A percentile compares a stretch with the other conserved stretches of the same genome.
phyloP scores from a whole-genome alignment of 2,113 vertebrate species.

The Tragelaphus strepsiceros region DNA sequence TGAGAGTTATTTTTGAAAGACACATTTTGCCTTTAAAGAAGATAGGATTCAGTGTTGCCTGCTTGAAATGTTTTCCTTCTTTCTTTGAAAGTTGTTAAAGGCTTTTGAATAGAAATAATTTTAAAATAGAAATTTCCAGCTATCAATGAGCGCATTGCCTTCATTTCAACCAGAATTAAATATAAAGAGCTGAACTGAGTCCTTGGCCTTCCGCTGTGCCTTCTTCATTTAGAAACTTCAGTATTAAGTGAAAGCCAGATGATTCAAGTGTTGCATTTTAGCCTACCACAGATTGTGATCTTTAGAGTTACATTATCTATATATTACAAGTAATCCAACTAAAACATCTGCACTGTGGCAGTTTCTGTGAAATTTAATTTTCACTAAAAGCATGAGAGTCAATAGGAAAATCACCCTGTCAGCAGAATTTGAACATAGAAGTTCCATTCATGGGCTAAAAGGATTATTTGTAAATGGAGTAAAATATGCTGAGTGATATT shows the following conservation, averaged over 20 bases:
- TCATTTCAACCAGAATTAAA: slow-evolving; percentile 19
- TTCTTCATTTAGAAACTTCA: slow-evolving; percentile 28
- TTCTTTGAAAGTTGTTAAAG: slow-evolving; percentile 26
- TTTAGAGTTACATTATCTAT: slow-evolving; percentile 52
- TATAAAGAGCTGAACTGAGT: background rate
- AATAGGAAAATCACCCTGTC: slow-evolving; percentile 67
- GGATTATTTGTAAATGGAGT: slow-evolving; percentile 46
- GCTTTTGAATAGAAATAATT: background rate
- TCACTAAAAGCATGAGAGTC: slow-evolving; percentile 70
- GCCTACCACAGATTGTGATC: background rate
- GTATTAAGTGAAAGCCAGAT: slow-evolving; percentile 56
- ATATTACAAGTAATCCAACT: slow-evolving; percentile 57
- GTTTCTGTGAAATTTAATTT: slow-evolving; percentile 76
- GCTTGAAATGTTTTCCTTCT: background rate
- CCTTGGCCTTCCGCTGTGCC: background rate
- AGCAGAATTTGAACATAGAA: slow-evolving; percentile 68
- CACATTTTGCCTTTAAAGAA: slow-evolving; percentile 2
- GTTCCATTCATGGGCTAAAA: slow-evolving; percentile 63
- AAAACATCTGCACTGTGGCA: slow-evolving; percentile 45
- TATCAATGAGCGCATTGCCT: background rate
- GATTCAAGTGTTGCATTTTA: slow-evolving; percentile 47
- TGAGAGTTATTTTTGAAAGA: background rate
- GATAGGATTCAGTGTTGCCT: background rate
- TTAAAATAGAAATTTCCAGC: slow-evolving; percentile 31
- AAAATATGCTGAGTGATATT: slow-evolving; percentile 43